Base-by-base conservation (phyloP, 37 sponge, comb jelly and placozoan genomes). In the Trichoplax adhaerens region DNA sequence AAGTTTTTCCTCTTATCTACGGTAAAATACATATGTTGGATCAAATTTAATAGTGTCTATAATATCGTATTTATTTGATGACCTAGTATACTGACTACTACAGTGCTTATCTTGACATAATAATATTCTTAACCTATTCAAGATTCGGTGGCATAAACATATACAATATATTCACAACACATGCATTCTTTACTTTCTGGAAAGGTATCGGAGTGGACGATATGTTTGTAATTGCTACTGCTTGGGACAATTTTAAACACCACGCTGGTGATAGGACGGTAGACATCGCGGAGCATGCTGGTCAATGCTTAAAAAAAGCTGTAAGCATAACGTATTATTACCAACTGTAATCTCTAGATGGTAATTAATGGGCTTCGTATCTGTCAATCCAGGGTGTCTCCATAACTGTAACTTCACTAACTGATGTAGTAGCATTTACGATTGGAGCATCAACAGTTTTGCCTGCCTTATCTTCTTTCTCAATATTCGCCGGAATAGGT, bases 361-460 rank as follows among this genome's bases (percentile, higher is more conserved):
- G 46, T 66, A 50, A 6, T 12, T 10, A 49, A 50, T 49, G 8
- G 46, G 29, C 56, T 48, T 7, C 54, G 50, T 57, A 54, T 50
- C 56, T 3, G 29, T 56, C 58, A 3, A n/a, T 75, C 7, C 50
- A 78, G 79, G 79, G 79, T 55, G 79, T 78, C 3, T 78, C 79
- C 55, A 70, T 78, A 2, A 74, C 79, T 3, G 79, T 78, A 3
- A 78, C 79, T 58, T 78, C 79, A 2, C 54, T 78, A 2, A 78
- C 79, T n/a, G 69, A 78, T 78, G 57, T 54, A 56, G 72, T 75
- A 2, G 73, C 79, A 6, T 78, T 78, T 55, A 52, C 73, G 46
- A 55, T 78, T 55, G 79, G 79, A 2, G 57, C 79, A 2, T 53
- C 73, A 2, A 78, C 79, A 46, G 79, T 75, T 57, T 58, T 78